phyloP scores from a whole-genome alignment of 1,140 invertebrate species.

The Bradynema listronoti region DNA sequence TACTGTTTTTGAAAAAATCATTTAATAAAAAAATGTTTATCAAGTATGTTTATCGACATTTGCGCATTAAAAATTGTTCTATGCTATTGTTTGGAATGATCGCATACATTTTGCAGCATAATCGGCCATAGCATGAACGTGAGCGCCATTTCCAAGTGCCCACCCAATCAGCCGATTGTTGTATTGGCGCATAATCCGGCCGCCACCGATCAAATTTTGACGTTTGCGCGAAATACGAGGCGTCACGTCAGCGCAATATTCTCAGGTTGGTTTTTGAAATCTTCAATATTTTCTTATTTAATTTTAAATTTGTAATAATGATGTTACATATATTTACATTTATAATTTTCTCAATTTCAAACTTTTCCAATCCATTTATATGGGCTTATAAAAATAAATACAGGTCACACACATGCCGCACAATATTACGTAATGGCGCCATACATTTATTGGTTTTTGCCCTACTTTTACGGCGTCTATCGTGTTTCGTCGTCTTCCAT shows the following conservation, averaged over 20 bases:
- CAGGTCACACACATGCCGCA: slow-evolving; percentile 37
- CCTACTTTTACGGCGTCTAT: slow-evolving; percentile 41
- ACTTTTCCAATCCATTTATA: too few relatives aligned
- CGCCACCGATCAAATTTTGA: slow-evolving; percentile 29
- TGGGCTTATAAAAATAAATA: too few relatives aligned
- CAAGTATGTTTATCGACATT: too few relatives aligned
- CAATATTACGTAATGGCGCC: slow-evolving; percentile 39
- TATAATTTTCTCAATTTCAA: too few relatives aligned
- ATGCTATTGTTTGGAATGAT: too few relatives aligned
- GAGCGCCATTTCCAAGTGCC: slow-evolving; percentile 18
- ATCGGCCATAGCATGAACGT: slow-evolving; percentile 33
- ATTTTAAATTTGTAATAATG: too few relatives aligned
- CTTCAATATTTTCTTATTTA: neutral
- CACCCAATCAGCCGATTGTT: slow-evolving; percentile 25
- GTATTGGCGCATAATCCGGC: slow-evolving; percentile 44
- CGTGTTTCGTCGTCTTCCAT: too few relatives aligned
- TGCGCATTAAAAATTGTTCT: too few relatives aligned
- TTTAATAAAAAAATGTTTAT: too few relatives aligned
- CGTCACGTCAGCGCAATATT: slow-evolving; percentile 37
- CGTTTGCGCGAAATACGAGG: slow-evolving; percentile 6
- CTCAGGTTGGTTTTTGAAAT: slow-evolving; percentile 14
- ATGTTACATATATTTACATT: too few relatives aligned
- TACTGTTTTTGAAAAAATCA: neutral
- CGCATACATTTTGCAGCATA: slow-evolving; percentile 22
- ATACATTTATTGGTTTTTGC: slow-evolving; percentile 41